phyloP scores from a whole-genome alignment of 2,888 invertebrate species.

The Gryllus longicercus region DNA sequence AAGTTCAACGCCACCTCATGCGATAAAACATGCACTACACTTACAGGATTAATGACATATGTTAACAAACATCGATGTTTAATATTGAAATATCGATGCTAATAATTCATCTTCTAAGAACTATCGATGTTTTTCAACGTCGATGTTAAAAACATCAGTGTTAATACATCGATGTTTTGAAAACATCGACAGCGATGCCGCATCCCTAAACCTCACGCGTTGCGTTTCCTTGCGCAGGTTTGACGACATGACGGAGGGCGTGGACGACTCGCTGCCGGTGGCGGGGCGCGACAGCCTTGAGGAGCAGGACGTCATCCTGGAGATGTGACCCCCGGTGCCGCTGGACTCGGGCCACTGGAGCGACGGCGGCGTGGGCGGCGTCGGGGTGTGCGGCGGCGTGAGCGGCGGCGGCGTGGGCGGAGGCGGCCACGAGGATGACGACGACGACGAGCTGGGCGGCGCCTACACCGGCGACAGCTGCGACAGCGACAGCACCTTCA shows the following conservation, averaged over 20 bases:
- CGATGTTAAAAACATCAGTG: no score
- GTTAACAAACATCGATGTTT: no score
- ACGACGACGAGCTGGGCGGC: slow-evolving; percentile 5
- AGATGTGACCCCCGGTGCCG: slow-evolving; percentile 35
- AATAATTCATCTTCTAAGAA: no score
- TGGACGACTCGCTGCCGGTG: slow-evolving; percentile 36
- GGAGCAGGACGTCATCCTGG: slow-evolving; percentile 38
- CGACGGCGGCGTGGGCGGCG: slow-evolving; percentile 26
- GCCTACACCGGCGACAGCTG: background rate
- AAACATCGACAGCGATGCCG: no score
- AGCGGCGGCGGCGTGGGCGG: background rate
- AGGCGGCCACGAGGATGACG: background rate
- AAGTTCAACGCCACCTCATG: no score
- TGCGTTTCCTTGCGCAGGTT: slow-evolving; percentile 27
- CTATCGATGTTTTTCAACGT: no score
- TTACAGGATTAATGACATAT: no score
- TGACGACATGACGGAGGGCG: slow-evolving; percentile 36
- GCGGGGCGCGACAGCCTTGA: slow-evolving; percentile 35
- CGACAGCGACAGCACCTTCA: slow-evolving; percentile 17
- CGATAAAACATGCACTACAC: no score
- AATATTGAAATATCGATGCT: no score
- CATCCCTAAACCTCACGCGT: no score
- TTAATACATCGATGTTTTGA: no score
- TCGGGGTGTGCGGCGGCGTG: background rate
- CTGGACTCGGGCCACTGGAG: slow-evolving; percentile 35